Evolutionary conservation across 2,888 invertebrate genomes (phyloP), one percentile per base, ranked within the genome.

Genomic region (Oxytorus armatus): DNA sequence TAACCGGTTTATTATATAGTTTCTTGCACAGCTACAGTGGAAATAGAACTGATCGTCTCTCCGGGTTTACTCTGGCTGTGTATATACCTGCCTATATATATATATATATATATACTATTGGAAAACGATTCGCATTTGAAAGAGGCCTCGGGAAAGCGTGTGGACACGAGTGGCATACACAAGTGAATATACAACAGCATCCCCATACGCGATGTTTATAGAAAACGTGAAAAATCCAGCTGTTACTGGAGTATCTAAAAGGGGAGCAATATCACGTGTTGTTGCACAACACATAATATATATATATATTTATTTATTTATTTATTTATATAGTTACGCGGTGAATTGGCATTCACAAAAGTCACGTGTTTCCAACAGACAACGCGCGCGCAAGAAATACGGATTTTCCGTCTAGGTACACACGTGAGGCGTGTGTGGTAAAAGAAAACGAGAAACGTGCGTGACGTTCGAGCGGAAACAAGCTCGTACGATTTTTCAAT

Each of bases 41-140:
- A 65, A 65, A 65, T 44, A 44, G 29, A n/a, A 21, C 21, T 65
- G 73, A 65, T 47, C 42, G 63, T 63, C 53, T 44, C 18, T 10
- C n/a, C 29, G 2, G 23, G 25, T 21, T 7, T 14, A 3, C 21
- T 2, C 47, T n/a, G n/a, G n/a, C n/a, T n/a, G n/a, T n/a, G n/a
- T n/a, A n/a, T n/a, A n/a, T n/a, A n/a, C n/a, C 7, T 36, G 21
- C 8, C 10, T 2, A 29, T 47, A 29, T 70, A 36, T 18, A 3
- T 18, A 21, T 25, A 33, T 14, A 1, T 51, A 21, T n/a, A 23
- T 63, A 33, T 42, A 18, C 23, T 74, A 70, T 76, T 53, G 79
- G 75, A 75, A 76, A 79, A 79, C 66, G 65, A 61, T 76, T 66
- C 53, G 73, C 16, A 69, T 68, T 69, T 61, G 53, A 47, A 51